Percentiles rank a stretch among this genome's conserved stretches.
Conservation (phyloP, 1,140 invertebrate genomes). For the Drosophila ananassae region DNA sequence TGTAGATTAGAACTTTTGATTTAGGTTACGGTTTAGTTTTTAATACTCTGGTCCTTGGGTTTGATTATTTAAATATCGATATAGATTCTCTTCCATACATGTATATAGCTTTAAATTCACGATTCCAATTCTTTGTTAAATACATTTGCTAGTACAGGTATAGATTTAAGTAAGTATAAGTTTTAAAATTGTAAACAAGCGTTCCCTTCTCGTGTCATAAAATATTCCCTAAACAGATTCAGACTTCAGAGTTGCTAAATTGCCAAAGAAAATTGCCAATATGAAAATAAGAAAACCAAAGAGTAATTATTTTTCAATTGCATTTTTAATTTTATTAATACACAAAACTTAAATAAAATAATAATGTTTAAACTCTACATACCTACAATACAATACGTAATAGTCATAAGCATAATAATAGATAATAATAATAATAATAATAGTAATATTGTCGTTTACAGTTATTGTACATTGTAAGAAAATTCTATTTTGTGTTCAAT, state of each 20-base stretch:
- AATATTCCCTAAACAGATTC: conserved; percentile 68
- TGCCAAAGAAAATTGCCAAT: conserved; percentile 5
- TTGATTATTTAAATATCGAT: conserved; percentile 1
- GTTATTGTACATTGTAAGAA: conserved; percentile 74
- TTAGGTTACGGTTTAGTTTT: conserved; percentile 23
- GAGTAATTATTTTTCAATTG: conserved; percentile 68
- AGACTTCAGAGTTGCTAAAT: conserved; percentile 59
- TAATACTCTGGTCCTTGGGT: conserved; percentile 43
- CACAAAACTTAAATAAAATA: conserved; percentile 79
- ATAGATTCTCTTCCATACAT: neutral
- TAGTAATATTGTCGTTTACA: conserved; percentile 78
- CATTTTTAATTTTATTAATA: conserved; percentile 79
- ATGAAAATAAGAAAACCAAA: conserved; percentile 28
- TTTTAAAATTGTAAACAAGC: conserved; percentile 23
- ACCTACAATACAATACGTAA: conserved; percentile 83
- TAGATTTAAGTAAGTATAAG: conserved; percentile 18
- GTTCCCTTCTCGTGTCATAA: conserved; percentile 27
- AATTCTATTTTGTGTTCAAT: conserved; percentile 44
- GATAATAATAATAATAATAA: conserved; percentile 81
- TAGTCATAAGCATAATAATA: conserved; percentile 73
- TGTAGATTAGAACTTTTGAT: conserved; percentile 17
- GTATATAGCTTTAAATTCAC: conserved; percentile 5
- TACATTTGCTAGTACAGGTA: neutral
- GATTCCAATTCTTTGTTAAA: neutral
- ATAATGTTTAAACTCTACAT: conserved; percentile 82